A percentile compares a stretch with the other conserved stretches of the same genome.
These are phyloP conservation scores for Huso huso DNA, from an alignment of 2,797 vertebrate genomes.

Conservation along the genomic window DNA sequence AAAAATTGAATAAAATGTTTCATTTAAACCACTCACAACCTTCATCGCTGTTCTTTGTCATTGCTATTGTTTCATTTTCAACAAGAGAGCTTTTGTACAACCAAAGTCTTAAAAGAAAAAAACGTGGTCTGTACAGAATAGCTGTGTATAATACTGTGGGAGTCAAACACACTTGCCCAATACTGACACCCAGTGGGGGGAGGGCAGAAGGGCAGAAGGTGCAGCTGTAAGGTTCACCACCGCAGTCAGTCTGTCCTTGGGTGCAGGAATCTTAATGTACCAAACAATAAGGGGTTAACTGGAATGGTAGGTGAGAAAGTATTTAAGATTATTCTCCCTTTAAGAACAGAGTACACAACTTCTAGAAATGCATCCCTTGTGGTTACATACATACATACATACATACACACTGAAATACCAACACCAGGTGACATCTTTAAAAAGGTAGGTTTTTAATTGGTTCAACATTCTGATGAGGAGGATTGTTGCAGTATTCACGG, in stretches of 20 bases:
- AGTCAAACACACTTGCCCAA: background rate
- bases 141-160: too few relatives aligned
- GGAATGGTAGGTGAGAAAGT: too few relatives aligned
- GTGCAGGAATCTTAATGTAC: too few relatives aligned
- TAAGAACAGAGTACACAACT: background rate
- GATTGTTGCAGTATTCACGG: slow-evolving; percentile 69
- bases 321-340: too few relatives aligned
- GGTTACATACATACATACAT: slow-evolving; percentile 21
- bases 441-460: slow-evolving; percentile 72
- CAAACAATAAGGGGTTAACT: too few relatives aligned
- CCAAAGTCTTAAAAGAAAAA: too few relatives aligned
- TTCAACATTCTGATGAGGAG: slow-evolving; percentile 70
- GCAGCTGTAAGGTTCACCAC: background rate
- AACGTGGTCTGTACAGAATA: too few relatives aligned
- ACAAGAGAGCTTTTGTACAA: too few relatives aligned
- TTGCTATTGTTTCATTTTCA: too few relatives aligned
- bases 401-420: slow-evolving; percentile 13
- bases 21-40: background rate
- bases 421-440: slow-evolving; percentile 47
- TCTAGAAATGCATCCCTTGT: background rate
- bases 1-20: too few relatives aligned
- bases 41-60: background rate
- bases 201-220: background rate
- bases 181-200: slow-evolving; percentile 2
- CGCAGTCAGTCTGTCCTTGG: too few relatives aligned